These are phyloP conservation scores for Acronicta psi DNA, from an alignment of 2,888 invertebrate species.

Conservation along the genomic window DNA sequence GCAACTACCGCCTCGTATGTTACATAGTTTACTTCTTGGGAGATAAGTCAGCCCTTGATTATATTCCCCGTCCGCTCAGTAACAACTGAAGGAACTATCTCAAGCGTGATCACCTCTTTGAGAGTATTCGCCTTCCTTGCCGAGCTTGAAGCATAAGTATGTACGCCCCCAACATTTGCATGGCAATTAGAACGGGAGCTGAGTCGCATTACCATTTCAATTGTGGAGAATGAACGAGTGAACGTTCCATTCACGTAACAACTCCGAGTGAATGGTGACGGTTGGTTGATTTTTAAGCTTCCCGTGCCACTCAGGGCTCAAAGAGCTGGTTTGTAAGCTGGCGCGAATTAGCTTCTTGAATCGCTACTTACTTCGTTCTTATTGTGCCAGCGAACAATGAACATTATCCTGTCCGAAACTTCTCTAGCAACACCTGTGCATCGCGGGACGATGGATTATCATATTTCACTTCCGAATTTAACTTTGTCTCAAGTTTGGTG, in stretches of 20 bases:
- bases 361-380: slow-evolving; percentile 51
- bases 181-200: slow-evolving; percentile 76
- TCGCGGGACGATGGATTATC: slow-evolving; percentile 49
- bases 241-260: slow-evolving; percentile 64
- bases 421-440: slow-evolving; percentile 54
- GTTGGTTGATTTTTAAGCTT: slow-evolving; percentile 70
- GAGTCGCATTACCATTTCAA: slow-evolving; percentile 83
- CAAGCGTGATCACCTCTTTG: slow-evolving; percentile 41
- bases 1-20: not conserved
- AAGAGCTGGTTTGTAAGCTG: slow-evolving; percentile 64
- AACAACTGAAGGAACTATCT: slow-evolving; percentile 43
- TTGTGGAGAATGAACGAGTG: slow-evolving; percentile 75
- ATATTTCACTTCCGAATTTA: slow-evolving; percentile 47
- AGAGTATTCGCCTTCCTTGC: slow-evolving; percentile 37
- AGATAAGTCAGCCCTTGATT: slow-evolving; percentile 12
- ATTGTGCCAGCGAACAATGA: slow-evolving; percentile 52
- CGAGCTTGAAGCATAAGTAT: slow-evolving; percentile 47
- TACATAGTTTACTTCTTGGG: slow-evolving; percentile 12
- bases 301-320: slow-evolving; percentile 47
- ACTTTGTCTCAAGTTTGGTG: slow-evolving; percentile 20
- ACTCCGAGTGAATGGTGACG: slow-evolving; percentile 66
- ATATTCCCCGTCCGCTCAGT: slow-evolving; percentile 15
- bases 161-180: slow-evolving; percentile 74
- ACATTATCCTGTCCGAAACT: slow-evolving; percentile 45
- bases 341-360: slow-evolving; percentile 63